These are phyloP conservation scores for Pantala flavescens DNA, from an alignment of 1,140 invertebrate genomes.

Conservation along the genomic window DNA sequence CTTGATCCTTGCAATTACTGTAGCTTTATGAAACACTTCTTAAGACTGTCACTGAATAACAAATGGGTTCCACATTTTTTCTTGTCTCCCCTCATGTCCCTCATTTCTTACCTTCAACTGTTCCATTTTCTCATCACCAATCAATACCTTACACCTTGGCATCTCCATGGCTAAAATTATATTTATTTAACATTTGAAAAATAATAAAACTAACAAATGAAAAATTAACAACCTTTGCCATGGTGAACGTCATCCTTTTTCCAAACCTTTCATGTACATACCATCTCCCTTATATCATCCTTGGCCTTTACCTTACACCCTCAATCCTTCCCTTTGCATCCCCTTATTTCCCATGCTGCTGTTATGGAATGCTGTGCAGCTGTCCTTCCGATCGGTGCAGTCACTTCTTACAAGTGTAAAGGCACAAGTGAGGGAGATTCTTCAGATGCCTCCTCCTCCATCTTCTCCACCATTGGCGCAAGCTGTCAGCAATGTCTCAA, in stretches of 20 bases:
- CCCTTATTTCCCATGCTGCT: background rate
- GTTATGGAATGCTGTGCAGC: conserved; percentile 31
- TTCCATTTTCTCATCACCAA: background rate
- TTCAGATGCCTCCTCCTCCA: conserved; percentile 37
- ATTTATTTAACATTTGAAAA: background rate
- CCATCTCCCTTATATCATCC: no score
- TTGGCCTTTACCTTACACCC: background rate
- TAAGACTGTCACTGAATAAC: background rate
- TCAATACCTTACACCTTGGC: background rate
- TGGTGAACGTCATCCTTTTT: background rate
- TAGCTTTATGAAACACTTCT: conserved; percentile 2
- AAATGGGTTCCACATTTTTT: conserved; percentile 3
- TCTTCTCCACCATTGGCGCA: conserved; percentile 19
- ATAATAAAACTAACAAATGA: conserved; percentile 5
- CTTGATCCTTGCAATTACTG: background rate
- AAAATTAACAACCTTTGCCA: background rate
- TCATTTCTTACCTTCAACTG: background rate
- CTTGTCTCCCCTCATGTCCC: background rate
- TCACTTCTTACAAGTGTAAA: conserved; percentile 40
- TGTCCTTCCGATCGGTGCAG: conserved; percentile 48
- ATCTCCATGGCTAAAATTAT: background rate
- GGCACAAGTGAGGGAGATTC: conserved; percentile 38
- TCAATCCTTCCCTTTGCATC: background rate
- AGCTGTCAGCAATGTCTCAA: conserved; percentile 22
- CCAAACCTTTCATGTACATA: no score